Evolutionary conservation across 2,797 vertebrate genomes (phyloP).

Genomic region (Poliocrania exsul): DNA sequence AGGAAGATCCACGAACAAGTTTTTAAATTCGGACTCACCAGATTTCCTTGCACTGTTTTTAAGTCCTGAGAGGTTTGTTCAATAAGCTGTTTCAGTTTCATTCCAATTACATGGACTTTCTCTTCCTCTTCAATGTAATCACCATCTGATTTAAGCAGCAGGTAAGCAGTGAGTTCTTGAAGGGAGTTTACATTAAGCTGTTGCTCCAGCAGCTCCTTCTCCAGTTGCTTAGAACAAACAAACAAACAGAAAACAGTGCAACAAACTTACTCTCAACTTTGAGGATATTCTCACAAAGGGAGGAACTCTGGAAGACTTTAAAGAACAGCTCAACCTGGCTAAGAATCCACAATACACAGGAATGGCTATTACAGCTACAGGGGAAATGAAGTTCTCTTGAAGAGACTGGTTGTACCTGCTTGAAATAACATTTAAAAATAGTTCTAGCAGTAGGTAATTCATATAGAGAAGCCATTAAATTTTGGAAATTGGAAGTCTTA

Average conservation of each 20-base stretch:
- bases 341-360: background rate
- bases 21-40: slow-evolving; percentile 76
- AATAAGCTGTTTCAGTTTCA: slow-evolving; percentile 84
- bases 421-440: background rate
- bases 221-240: slow-evolving; percentile 78
- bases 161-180: slow-evolving; percentile 82
- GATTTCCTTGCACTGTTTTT: slow-evolving; percentile 63
- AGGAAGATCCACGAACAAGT: background rate
- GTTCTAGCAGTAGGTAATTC: background rate
- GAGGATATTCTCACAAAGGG: background rate
- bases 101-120: slow-evolving; percentile 87
- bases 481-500: background rate
- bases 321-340: slow-evolving; percentile 7
- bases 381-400: background rate
- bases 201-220: slow-evolving; percentile 80
- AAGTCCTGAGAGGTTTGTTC: slow-evolving; percentile 80
- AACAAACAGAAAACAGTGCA: background rate
- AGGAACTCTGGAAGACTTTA: background rate
- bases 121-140: slow-evolving; percentile 87
- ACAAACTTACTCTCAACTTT: background rate
- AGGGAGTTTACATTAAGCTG: slow-evolving; percentile 81
- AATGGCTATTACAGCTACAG: background rate
- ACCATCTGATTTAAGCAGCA: slow-evolving; percentile 79
- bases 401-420: background rate
- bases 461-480: background rate